Evolutionary conservation across 2,113 vertebrate genomes (phyloP).

Genomic region (Physeter macrocephalus): DNA sequence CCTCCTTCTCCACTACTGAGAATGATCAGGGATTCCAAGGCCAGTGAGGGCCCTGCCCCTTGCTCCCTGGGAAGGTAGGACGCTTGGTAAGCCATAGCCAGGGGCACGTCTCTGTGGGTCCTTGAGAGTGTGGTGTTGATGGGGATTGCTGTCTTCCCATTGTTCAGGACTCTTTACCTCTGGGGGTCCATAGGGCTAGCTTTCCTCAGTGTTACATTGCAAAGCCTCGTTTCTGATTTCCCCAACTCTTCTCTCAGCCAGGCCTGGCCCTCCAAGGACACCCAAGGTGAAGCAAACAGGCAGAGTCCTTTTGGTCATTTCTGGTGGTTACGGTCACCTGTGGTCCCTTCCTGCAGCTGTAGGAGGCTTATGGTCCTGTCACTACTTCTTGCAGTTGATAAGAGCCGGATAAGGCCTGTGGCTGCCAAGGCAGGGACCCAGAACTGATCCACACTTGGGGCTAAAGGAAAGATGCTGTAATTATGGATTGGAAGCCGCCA

Average conservation of each 20-base stretch:
- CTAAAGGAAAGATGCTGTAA: not conserved
- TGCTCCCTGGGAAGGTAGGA: not conserved
- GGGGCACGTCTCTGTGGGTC: accelerated
- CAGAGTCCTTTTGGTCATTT: not conserved
- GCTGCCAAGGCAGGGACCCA: not conserved
- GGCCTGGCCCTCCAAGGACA: not conserved
- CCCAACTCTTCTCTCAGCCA: not conserved
- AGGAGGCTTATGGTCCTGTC: not conserved
- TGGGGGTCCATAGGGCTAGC: not conserved
- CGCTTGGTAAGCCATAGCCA: accelerated
- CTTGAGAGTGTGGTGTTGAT: accelerated
- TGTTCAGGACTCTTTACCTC: not conserved
- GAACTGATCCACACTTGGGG: not conserved
- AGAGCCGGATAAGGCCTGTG: not conserved
- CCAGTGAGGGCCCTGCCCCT: not conserved
- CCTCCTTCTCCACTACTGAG: not conserved
- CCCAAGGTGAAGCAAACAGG: not conserved
- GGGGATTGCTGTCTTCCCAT: not conserved
- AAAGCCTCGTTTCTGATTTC: not conserved
- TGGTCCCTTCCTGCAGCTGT: not conserved
- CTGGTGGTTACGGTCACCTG: not conserved
- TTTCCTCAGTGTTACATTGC: not conserved
- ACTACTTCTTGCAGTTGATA: not conserved
- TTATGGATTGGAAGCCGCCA: not conserved
- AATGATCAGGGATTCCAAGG: not conserved